Percentiles rank a stretch among this genome's conserved stretches.
phyloP scores from a whole-genome alignment of 1,140 invertebrate genomes.

The Drosophila bocqueti region DNA sequence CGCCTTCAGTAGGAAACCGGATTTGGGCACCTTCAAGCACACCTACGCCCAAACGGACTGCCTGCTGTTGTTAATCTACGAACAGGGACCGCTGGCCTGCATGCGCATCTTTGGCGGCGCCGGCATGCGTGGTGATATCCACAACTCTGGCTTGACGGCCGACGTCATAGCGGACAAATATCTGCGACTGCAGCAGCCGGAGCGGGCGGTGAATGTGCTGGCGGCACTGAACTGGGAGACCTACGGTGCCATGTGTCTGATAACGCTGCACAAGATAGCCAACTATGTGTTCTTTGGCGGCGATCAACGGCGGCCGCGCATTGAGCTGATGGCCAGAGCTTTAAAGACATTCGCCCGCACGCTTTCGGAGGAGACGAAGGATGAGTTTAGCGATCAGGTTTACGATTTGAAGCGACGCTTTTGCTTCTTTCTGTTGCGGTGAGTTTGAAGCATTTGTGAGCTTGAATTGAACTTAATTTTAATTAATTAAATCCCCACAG shows the following conservation, averaged over 20 bases:
- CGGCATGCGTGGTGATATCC: constrained; percentile 79
- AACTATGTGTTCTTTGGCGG: constrained; percentile 87
- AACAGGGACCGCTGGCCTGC: constrained; percentile 86
- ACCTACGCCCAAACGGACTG: constrained; percentile 85
- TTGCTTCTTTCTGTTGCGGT: constrained; percentile 92
- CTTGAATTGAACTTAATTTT: not conserved
- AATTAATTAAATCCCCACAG: constrained; percentile 84
- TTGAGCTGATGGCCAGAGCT: constrained; percentile 89
- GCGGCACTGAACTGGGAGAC: constrained; percentile 90
- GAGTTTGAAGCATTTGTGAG: constrained; percentile 3
- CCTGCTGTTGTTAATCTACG: constrained; percentile 87
- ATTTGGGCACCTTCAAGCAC: constrained; percentile 85
- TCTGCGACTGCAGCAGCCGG: constrained; percentile 87
- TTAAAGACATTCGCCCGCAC: constrained; percentile 89
- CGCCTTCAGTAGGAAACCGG: constrained; percentile 87
- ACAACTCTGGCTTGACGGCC: constrained; percentile 86
- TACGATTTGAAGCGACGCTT: constrained; percentile 91
- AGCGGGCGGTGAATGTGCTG: constrained; percentile 90
- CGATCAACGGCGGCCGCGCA: constrained; percentile 87
- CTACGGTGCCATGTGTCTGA: constrained; percentile 89
- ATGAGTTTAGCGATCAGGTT: constrained; percentile 90
- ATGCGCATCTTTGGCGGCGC: constrained; percentile 77
- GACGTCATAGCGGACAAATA: constrained; percentile 89
- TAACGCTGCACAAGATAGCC: constrained; percentile 89
- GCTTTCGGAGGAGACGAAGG: constrained; percentile 88